phyloP scores from a whole-genome alignment of 2,797 vertebrate genomes.

The Esox lucius region DNA sequence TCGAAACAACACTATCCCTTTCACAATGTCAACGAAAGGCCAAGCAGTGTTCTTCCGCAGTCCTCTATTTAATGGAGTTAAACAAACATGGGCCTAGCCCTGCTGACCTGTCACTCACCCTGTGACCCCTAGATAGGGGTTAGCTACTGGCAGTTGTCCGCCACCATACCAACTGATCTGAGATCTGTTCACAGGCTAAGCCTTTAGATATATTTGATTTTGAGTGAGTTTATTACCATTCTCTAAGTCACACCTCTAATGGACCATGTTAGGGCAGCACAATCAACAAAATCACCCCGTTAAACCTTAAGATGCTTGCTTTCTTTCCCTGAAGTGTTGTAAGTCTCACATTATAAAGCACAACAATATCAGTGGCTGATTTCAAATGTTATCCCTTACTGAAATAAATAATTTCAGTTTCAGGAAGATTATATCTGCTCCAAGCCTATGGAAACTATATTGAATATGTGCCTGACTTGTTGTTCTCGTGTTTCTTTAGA shows the following conservation, averaged over 20 bases:
- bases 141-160: conserved; percentile 25
- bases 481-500: conserved; percentile 23
- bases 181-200: neutral
- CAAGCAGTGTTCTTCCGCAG: conserved; percentile 41
- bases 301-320: neutral
- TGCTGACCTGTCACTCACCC: conserved; percentile 49
- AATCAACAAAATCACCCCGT: neutral
- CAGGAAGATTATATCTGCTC: conserved; percentile 35
- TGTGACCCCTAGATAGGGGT: conserved; percentile 37
- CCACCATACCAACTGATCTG: neutral
- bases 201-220: neutral
- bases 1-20: conserved; percentile 1
- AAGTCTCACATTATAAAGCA: neutral
- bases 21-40: conserved; percentile 38
- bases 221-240: neutral
- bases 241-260: neutral
- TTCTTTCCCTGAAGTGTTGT: neutral
- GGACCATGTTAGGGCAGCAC: neutral
- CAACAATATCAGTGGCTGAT: neutral
- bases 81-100: conserved; percentile 43
- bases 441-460: conserved; percentile 37
- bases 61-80: conserved; percentile 22
- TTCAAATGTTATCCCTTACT: conserved; percentile 45
- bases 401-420: conserved; percentile 54
- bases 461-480: conserved; percentile 31